phyloP scores from a whole-genome alignment of 2,888 invertebrate genomes.

The Cosmopolites sordidus region DNA sequence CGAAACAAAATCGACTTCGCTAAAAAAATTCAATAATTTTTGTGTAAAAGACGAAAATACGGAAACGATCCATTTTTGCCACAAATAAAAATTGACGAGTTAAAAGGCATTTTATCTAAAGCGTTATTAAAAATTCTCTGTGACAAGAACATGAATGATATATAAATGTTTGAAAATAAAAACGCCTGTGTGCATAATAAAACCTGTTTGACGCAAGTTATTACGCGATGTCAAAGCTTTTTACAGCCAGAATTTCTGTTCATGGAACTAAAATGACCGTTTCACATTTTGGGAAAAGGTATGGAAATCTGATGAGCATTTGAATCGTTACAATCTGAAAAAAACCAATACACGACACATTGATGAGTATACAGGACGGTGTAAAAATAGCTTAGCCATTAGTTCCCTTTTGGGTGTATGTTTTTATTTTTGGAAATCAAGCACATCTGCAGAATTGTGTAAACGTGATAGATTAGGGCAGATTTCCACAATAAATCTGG shows the following conservation, averaged over 20 bases:
- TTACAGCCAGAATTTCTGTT: background rate
- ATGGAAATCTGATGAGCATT: constrained; percentile 9
- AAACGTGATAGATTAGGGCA: constrained; percentile 26
- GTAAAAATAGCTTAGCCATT: constrained; percentile 18
- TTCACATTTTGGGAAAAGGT: constrained; percentile 6
- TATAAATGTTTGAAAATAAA: constrained; percentile 5
- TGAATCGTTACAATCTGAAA: constrained; percentile 5
- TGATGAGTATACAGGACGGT: constrained; percentile 7
- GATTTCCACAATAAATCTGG: constrained; percentile 26
- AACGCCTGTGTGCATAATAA: constrained; percentile 6
- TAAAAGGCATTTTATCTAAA: constrained; percentile 2
- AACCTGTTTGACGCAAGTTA: constrained; percentile 4
- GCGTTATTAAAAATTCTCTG: constrained; percentile 7
- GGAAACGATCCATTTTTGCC: background rate
- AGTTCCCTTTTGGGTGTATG: constrained; percentile 15
- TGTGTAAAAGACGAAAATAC: background rate
- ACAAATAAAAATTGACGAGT: constrained; percentile 1
- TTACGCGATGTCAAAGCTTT: constrained; percentile 5
- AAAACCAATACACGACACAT: constrained; percentile 7
- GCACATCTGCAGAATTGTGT: constrained; percentile 25
- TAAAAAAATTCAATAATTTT: too few relatives aligned
- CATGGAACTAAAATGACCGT: constrained; percentile 1
- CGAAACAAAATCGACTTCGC: too few relatives aligned
- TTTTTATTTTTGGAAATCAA: constrained; percentile 25
- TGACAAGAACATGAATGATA: constrained; percentile 1